A percentile compares a stretch with the other conserved stretches of the same genome.
Evolutionary conservation across 2,888 invertebrate species (phyloP).

Genomic region (Argyresthia goedartella): DNA sequence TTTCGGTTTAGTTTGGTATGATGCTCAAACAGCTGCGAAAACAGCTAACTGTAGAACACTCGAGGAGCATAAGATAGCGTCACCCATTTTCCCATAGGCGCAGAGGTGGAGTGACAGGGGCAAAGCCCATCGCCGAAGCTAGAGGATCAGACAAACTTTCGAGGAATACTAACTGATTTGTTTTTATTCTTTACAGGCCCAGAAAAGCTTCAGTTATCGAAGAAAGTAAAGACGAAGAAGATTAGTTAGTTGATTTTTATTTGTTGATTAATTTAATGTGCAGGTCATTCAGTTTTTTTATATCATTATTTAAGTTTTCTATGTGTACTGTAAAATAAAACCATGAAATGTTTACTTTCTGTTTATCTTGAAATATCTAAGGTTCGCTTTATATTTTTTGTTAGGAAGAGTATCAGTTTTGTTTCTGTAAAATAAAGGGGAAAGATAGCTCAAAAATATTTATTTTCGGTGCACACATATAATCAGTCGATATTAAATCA

Average conservation of each 20-base stretch:
- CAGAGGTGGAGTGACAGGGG: too few species aligned
- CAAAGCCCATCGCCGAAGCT: too few species aligned
- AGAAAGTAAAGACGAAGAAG: conserved; percentile 31
- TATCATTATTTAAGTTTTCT: conserved; percentile 6
- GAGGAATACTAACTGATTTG: too few species aligned
- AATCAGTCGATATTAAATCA: conserved; percentile 21
- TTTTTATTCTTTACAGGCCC: conserved; percentile 2
- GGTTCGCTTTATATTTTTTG: not conserved
- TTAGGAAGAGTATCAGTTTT: not conserved
- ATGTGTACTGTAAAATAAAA: not conserved
- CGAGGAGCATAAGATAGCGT: too few species aligned
- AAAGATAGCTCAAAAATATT: not conserved
- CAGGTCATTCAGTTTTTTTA: conserved; percentile 1
- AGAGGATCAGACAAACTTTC: too few species aligned
- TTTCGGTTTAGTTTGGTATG: too few species aligned
- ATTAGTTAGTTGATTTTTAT: conserved; percentile 22
- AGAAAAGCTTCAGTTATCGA: conserved; percentile 20
- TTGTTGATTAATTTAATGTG: conserved; percentile 10
- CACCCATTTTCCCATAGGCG: too few species aligned
- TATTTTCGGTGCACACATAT: conserved; percentile 13
- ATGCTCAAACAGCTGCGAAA: too few species aligned
- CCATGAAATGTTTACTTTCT: not conserved
- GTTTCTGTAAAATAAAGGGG: too few species aligned
- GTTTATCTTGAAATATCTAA: not conserved
- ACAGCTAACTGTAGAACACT: too few species aligned